phyloP scores from a whole-genome alignment of 2,113 vertebrate species.

The pig (Sus scrofa) region DNA sequence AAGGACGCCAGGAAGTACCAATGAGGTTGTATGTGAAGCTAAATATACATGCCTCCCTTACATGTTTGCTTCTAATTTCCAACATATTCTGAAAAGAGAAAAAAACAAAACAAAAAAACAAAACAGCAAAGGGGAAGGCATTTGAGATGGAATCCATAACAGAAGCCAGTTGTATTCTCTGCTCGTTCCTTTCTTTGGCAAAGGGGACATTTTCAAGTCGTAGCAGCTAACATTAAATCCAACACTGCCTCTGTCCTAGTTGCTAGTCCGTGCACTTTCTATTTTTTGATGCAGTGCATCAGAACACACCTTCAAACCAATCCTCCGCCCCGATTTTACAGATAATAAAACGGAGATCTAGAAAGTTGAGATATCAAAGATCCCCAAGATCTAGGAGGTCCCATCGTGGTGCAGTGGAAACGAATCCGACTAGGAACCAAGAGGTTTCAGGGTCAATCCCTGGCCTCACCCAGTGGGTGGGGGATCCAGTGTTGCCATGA shows the following conservation, averaged over 20 bases:
- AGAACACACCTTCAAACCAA: neutral
- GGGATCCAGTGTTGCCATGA: too few species aligned
- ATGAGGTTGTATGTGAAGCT: slow-evolving; percentile 77
- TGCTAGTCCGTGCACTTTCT: neutral
- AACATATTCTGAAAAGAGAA: slow-evolving; percentile 53
- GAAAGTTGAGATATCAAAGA: neutral
- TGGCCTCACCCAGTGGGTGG: too few species aligned
- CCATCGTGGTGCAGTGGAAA: too few species aligned
- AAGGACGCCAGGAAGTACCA: slow-evolving; percentile 86
- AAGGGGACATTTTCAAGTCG: neutral
- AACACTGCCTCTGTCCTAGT: neutral
- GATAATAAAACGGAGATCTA: neutral
- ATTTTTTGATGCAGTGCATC: neutral
- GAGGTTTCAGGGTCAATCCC: too few species aligned
- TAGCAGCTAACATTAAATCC: neutral
- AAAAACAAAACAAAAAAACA: too few species aligned
- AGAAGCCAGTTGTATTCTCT: neutral
- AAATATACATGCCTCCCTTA: slow-evolving; percentile 67
- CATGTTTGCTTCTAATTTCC: slow-evolving; percentile 75
- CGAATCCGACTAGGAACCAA: too few species aligned
- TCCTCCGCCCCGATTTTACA: neutral
- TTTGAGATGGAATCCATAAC: neutral
- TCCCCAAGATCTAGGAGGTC: neutral
- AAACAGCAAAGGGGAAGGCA: neutral
- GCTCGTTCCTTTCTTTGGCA: neutral